These are phyloP conservation scores for Bovichtus variegatus DNA, from an alignment of 2,797 vertebrate species.

Conservation along the genomic window DNA sequence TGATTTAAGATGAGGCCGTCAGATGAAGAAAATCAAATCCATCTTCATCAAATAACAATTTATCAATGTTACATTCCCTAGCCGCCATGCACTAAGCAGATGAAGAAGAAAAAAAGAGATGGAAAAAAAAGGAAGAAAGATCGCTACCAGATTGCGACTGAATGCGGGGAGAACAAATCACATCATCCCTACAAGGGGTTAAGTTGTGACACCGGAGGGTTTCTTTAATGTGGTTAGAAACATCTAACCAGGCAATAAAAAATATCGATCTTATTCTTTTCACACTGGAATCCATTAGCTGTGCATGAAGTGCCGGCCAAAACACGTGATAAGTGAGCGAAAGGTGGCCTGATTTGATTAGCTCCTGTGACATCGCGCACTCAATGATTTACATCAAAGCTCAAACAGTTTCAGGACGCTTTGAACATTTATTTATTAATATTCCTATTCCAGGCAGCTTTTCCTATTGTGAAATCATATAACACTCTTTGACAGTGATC, in stretches of 20 bases:
- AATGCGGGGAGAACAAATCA: constrained; percentile 46
- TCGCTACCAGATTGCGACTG: constrained; percentile 28
- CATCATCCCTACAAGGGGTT: constrained; percentile 65
- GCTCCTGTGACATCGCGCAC: constrained; percentile 49
- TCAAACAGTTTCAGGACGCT: constrained; percentile 14
- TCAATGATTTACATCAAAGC: constrained; percentile 44
- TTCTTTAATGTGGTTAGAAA: constrained; percentile 76
- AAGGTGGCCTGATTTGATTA: constrained; percentile 70
- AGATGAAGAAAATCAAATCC: constrained; percentile 45
- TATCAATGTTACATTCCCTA: constrained; percentile 35
- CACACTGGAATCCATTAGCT: constrained; percentile 73
- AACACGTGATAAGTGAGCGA: constrained; percentile 57
- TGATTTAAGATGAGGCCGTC: constrained; percentile 25
- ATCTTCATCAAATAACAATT: constrained; percentile 53
- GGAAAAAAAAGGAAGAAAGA: constrained; percentile 22
- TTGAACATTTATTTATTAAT: constrained; percentile 31
- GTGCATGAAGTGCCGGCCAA: constrained; percentile 38
- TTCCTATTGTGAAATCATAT: constrained; percentile 45
- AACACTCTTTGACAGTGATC: constrained; percentile 39
- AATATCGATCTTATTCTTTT: constrained; percentile 74
- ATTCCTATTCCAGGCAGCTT: not conserved
- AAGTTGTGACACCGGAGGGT: constrained; percentile 56
- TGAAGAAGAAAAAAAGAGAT: no score
- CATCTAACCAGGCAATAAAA: constrained; percentile 70
- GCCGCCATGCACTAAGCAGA: constrained; percentile 16